A percentile compares a stretch with the other conserved stretches of the same genome.
phyloP scores from a whole-genome alignment of 2,797 vertebrate genomes.

The Pangasius macronema region DNA sequence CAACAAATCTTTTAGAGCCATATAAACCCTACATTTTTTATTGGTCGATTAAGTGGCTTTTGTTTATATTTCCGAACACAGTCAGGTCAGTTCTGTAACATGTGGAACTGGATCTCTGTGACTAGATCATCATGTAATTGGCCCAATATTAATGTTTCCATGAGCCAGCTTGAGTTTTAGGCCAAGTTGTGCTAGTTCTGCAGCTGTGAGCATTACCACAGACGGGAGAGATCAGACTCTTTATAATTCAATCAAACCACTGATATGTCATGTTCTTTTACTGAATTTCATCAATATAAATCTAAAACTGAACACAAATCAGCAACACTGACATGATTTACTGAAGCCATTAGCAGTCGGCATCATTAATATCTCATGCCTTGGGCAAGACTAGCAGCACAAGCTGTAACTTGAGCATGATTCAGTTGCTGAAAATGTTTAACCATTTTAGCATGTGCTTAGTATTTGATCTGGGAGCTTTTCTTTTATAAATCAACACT shows the following conservation, averaged over 20 bases:
- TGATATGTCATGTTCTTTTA: background rate
- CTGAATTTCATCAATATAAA: constrained; percentile 9
- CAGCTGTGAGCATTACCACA: background rate
- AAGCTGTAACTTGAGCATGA: constrained; percentile 5
- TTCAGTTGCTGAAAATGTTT: background rate
- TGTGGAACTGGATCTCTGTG: background rate
- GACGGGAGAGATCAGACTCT: background rate
- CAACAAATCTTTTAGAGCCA: background rate
- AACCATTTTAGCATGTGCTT: background rate
- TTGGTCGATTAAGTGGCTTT: background rate
- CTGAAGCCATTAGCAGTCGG: background rate
- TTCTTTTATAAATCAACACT: background rate
- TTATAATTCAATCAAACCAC: background rate
- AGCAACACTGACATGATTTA: constrained; percentile 8
- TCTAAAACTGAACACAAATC: constrained; percentile 2
- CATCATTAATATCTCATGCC: background rate
- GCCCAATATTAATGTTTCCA: background rate
- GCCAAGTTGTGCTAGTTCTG: constrained; percentile 6
- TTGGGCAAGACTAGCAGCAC: background rate
- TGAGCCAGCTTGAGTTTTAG: background rate
- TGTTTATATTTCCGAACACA: background rate
- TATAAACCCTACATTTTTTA: background rate
- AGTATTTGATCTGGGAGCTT: background rate
- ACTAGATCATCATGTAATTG: background rate
- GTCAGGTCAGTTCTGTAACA: background rate